A percentile compares a stretch with the other conserved stretches of the same genome.
These are phyloP conservation scores for Ochotona princeps DNA, from an alignment of 2,113 vertebrate genomes.

Conservation along the genomic window DNA sequence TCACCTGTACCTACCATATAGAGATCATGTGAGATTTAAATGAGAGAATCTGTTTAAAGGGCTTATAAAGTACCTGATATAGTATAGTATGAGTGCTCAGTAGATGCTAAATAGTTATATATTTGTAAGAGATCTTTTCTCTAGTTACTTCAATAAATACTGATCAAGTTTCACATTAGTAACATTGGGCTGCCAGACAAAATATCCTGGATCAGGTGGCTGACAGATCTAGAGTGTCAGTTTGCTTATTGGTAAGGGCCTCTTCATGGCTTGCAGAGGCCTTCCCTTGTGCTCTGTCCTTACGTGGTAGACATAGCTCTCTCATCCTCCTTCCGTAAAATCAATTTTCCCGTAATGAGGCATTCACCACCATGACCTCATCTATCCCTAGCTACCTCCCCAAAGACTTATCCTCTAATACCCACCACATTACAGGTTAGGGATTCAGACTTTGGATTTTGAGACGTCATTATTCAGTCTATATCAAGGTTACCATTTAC, in stretches of 20 bases:
- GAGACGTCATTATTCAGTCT: not conserved
- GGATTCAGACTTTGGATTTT: not conserved
- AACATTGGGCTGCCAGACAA: not conserved
- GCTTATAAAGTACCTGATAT: not conserved
- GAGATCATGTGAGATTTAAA: not conserved
- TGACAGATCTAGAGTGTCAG: not conserved
- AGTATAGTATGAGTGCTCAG: not conserved
- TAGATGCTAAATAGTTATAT: not conserved
- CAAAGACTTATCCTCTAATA: not conserved
- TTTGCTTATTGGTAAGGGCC: not conserved
- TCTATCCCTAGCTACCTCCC: not conserved
- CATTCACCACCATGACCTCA: not conserved
- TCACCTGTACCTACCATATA: not conserved
- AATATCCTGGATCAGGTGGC: not conserved
- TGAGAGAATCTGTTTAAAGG: not conserved
- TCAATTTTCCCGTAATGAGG: not conserved
- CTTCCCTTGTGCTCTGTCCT: not conserved
- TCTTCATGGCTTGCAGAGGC: not conserved
- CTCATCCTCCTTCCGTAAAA: not conserved
- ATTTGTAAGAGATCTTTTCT: not conserved
- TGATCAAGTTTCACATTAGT: not conserved
- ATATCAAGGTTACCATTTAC: not conserved
- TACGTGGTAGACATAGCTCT: not conserved
- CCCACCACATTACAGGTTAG: not conserved
- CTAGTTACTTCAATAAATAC: not conserved